A percentile compares a stretch with the other conserved stretches of the same genome.
phyloP scores from a whole-genome alignment of 2,797 vertebrate species.

The Oryzias sinensis region DNA sequence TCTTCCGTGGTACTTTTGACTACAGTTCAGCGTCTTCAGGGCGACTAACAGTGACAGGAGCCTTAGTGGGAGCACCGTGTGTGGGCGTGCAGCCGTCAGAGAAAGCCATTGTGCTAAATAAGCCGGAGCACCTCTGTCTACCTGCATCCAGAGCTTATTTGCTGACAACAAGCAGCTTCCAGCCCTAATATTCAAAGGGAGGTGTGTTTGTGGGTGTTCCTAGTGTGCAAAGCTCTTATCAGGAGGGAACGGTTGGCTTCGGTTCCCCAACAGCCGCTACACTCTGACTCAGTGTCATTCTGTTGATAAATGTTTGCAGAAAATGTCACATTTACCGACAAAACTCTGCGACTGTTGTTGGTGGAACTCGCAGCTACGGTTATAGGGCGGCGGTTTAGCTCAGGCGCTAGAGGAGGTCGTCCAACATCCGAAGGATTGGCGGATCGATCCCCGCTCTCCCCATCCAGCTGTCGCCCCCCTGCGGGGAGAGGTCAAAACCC shows the following conservation, averaged over 20 bases:
- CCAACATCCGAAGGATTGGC: no score
- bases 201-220: constrained; percentile 17
- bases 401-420: no score
- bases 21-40: constrained; percentile 1
- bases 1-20: background rate
- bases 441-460: no score
- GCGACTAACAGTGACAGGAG: constrained; percentile 9
- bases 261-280: constrained; percentile 14
- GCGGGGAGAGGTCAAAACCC: no score
- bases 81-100: constrained; percentile 7
- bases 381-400: no score
- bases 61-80: background rate
- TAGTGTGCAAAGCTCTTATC: constrained; percentile 4
- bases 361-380: no score
- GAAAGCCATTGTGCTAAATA: constrained; percentile 1
- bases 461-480: no score
- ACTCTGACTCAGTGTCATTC: no score
- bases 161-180: constrained; percentile 37
- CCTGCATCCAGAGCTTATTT: constrained; percentile 22
- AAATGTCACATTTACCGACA: constrained; percentile 9
- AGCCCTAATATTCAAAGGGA: constrained; percentile 41
- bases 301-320: constrained; percentile 32
- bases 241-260: constrained; percentile 16
- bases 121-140: constrained; percentile 6
- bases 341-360: no score